Evolutionary conservation across 2,888 invertebrate genomes (phyloP).

Genomic region (Masnerella sp.): DNA sequence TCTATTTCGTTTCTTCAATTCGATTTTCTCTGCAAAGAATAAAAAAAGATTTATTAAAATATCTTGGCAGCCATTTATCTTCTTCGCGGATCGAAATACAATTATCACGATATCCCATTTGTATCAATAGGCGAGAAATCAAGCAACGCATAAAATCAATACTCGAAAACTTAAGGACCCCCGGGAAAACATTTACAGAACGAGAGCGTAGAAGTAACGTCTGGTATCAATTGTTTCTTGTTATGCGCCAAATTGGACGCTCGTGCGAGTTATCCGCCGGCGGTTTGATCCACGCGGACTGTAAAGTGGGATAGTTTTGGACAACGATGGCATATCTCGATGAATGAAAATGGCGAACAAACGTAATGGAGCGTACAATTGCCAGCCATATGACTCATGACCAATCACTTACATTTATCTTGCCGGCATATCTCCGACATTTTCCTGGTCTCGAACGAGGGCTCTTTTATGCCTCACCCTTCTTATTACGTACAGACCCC

Average conservation of each 20-base stretch:
- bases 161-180: neutral
- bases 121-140: too few species aligned
- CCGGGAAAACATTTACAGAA: conserved; percentile 3
- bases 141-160: neutral
- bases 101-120: too few species aligned
- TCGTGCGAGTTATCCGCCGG: conserved; percentile 21
- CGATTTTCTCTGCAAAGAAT: too few species aligned
- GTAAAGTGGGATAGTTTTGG: conserved; percentile 36
- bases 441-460: conserved; percentile 44
- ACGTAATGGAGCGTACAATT: conserved; percentile 60
- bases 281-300: conserved; percentile 28
- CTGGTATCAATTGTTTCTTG: conserved; percentile 35
- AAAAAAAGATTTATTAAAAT: too few species aligned
- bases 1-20: too few species aligned
- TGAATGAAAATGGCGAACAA: conserved; percentile 48
- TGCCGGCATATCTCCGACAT: conserved; percentile 42
- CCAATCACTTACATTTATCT: conserved; percentile 64
- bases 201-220: conserved; percentile 5
- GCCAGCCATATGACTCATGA: conserved; percentile 58
- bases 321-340: conserved; percentile 34
- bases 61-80: too few species aligned
- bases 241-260: conserved; percentile 41
- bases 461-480: conserved; percentile 48
- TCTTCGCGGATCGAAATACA: too few species aligned
- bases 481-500: conserved; percentile 29